Evolutionary conservation across 2,888 invertebrate genomes (phyloP), one percentile per base, ranked within the genome.

Genomic region (Cerceris rybyensis): DNA sequence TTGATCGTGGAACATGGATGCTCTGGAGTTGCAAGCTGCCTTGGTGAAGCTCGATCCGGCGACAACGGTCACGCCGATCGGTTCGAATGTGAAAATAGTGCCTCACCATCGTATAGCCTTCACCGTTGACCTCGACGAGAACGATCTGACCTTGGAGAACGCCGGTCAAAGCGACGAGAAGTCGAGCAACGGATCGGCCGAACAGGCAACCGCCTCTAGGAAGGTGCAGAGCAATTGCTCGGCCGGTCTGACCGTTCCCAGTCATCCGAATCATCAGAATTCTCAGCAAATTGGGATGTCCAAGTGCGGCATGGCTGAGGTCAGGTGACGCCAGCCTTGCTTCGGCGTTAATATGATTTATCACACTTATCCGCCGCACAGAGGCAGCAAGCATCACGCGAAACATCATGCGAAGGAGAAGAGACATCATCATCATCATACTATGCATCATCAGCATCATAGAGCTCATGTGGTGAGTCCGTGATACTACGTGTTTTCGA

Each of bases 321-420:
- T 89, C 74, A 92, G 92, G 92, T 92, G 92, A 92, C 92, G 92
- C 91, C 92, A 92, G 72, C 90, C 92, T 77, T 90, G 90, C 83
- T 89, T 91, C 75, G 91, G 91, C 63, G 89, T 89, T 64, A 89
- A 85, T 73, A 90, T 92, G 85, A 89, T 91, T 67, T 93, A 93
- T 82, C 90, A 92, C 72, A 92, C 93, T 64, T 93, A 92, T 71
- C 93, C 93, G 60, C 92, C 91, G 43, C 91, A 92, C 78, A 84
- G 92, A 54, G 89, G 90, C 73, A 88, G 87, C 79, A 91, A 91
- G 80, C 91, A 92, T 61, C 91, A 91, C 69, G 88, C 88, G 63
- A 92, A 91, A 75, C 91, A 91, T 81, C 90, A 90, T 60, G 82
- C 88, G 67, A 92, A 91, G 80, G 92, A 92, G 79, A 92, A 91